Conservation (phyloP, 1,140 invertebrate species). For the Drosophila seguyi region DNA sequence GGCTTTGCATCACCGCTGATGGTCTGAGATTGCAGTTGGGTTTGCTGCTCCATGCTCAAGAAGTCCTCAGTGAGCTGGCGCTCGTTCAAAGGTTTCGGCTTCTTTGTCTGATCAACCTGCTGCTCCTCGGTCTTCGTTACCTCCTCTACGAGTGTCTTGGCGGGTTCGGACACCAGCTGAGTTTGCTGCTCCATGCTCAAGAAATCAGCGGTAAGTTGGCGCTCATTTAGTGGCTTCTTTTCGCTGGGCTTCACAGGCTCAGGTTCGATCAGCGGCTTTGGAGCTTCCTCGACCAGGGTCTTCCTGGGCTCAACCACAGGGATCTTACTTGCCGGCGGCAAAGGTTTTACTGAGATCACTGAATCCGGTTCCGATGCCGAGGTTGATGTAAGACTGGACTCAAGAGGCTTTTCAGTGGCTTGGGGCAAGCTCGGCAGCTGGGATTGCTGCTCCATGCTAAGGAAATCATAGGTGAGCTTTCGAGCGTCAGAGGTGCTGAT, state of each 20-base stretch:
- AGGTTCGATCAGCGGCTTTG: slow-evolving; percentile 17
- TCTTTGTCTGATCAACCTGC: slow-evolving; percentile 1
- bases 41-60: slow-evolving; percentile 67
- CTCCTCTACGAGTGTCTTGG: slow-evolving; percentile 35
- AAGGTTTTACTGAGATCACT: slow-evolving; percentile 46
- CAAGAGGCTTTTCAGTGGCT: slow-evolving; percentile 31
- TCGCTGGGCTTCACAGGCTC: slow-evolving; percentile 29
- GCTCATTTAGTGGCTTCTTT: slow-evolving; percentile 28
- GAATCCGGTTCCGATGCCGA: slow-evolving; percentile 61
- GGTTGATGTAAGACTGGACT: slow-evolving; percentile 57
- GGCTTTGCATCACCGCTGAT: slow-evolving; percentile 13
- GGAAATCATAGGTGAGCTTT: slow-evolving; percentile 74
- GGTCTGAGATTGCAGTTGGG: slow-evolving; percentile 43
- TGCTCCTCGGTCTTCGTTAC: slow-evolving; percentile 29
- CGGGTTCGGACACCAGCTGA: slow-evolving; percentile 52
- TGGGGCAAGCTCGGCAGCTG: slow-evolving; percentile 55
- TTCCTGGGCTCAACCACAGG: slow-evolving; percentile 58
- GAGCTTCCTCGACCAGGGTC: slow-evolving; percentile 37
- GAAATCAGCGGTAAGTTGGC: slow-evolving; percentile 72
- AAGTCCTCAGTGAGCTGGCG: slow-evolving; percentile 73
- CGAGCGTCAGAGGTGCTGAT: slow-evolving; percentile 53
- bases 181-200: slow-evolving; percentile 72
- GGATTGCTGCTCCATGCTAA: slow-evolving; percentile 73
- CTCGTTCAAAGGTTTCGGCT: slow-evolving; percentile 35
- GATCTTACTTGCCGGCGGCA: slow-evolving; percentile 65